Base-by-base conservation (phyloP, 2,888 invertebrate genomes). In the Sphinx pinastri region DNA sequence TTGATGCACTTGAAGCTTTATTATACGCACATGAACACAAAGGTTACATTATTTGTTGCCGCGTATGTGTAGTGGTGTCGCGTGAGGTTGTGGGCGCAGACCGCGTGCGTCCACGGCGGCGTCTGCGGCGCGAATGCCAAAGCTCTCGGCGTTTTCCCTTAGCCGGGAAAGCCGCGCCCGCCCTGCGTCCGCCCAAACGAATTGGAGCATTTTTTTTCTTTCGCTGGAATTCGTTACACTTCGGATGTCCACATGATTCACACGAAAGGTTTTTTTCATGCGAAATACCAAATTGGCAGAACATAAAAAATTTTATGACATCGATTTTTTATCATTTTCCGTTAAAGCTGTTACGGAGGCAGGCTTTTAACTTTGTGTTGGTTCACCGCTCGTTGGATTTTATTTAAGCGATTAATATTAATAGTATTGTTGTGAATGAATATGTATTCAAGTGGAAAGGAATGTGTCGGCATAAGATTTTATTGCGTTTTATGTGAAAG, bases 141-240 rank as follows among this genome's bases (percentile, higher is more conserved):
- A 68, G 75, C 78, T 5, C 80, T 71, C 69, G 71, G 76, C 76
- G 77, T 81, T 90, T 88, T 88, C 87, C 81, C 79, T 75, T 77
- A 73, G 81, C 77, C 81, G 87, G 92, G 85, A 90, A 92, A 90
- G 78, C 79, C 84, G 84, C 86, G 85, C 86, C 87, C 88, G 87
- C 85, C 83, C 77, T 80, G 80, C 80, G 83, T 77, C 82, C 86
- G 87, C 90, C 89, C 88, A 86, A 85, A 80, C 80, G 72, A 85
- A 86, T 82, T 86, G 82, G 85, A 82, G 80, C 81, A 79, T 77
- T 77, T 75, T 75, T n/a, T 75, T 81, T 81, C 80, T 81, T 80
- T 85, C 79, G 84, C 81, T 77, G 79, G 85, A 87, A 84, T 85
- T 84, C 52, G 70, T 55, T 70, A 67, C 70, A 54, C 38, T 69